Evolutionary conservation across 2,888 invertebrate genomes (phyloP), one percentile per base, ranked within the genome.

Genomic region (Trissolcus japonicus): DNA sequence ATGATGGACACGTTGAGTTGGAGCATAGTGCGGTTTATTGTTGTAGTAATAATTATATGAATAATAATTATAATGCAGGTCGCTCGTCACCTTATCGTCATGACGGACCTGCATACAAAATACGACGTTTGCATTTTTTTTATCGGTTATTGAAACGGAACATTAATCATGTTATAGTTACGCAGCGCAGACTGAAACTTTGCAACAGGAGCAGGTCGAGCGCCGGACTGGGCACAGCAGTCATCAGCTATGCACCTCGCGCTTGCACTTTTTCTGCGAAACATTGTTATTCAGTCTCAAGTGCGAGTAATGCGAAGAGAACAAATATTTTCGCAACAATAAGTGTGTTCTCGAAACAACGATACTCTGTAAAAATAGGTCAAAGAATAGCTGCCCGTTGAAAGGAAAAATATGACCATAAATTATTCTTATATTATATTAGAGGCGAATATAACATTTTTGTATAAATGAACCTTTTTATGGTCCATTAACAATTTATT

Each of bases 21-120:
- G 85, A 86, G 86, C 86, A 85, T 86, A 87, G 82, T 86, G 84
- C 83, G 80, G 84, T 88, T 88, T 88, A 88, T 88, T 88, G 82
- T 81, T 82, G 81, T 81, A 82, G 77, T 82, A 76, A 80, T 79
- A 62, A 71, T 71, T 62, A 62, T 69, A 69, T 61, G 35, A 69
- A 78, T 66, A 76, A 77, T 75, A 74, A 85, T 83, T 78, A 82
- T 81, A 80, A 84, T 83, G 81, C 66, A 82, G 79, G 78, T 77
- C 76, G 50, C 67, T 80, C 68, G 56, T 75, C 71, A 66, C 78
- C 67, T 67, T 76, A 50, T 56, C 60, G 63, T 75, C 77, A 79
- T 80, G 78, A 78, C 67, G 71, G 65, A 79, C 81, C 83, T 82
- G 82, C 85, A 82, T 84, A 85, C 82, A 84, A 86, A 86, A 86